These are phyloP conservation scores for Chymomyza amoena DNA, from an alignment of 2,888 invertebrate genomes.

Conservation along the genomic window DNA sequence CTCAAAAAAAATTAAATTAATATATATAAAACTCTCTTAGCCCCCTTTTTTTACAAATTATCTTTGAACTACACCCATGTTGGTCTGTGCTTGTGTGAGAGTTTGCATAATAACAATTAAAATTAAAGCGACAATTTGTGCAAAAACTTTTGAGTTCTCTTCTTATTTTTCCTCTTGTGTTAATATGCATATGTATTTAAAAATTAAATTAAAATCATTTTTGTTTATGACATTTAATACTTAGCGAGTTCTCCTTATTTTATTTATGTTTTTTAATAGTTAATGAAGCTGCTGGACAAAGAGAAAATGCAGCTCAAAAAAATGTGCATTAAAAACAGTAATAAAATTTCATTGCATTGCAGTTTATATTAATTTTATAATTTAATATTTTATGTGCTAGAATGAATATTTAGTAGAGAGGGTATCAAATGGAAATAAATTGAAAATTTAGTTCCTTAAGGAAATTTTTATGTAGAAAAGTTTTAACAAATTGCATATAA, in stretches of 20 bases:
- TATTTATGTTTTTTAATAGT: not conserved
- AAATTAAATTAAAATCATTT: constrained; percentile 45
- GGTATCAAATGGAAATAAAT: no score
- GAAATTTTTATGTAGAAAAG: no score
- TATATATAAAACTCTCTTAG: no score
- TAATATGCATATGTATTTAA: not conserved
- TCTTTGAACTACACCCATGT: no score
- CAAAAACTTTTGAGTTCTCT: not conserved
- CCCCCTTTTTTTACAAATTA: no score
- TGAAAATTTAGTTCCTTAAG: no score
- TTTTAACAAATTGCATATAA: no score
- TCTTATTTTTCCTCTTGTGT: not conserved
- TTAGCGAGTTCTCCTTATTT: not conserved
- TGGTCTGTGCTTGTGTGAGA: not conserved
- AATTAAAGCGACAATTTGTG: not conserved
- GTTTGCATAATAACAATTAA: constrained; percentile 1
- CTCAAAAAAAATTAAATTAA: no score
- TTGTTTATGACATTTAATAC: constrained; percentile 31
- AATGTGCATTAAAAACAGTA: not conserved
- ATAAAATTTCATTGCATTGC: not conserved
- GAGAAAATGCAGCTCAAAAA: not conserved
- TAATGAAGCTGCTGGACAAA: not conserved
- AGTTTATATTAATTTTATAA: not conserved
- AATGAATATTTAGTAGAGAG: no score
- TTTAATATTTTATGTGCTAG: not conserved